These are phyloP conservation scores for Plotosus lineatus DNA, from an alignment of 2,113 vertebrate species.

Conservation along the genomic window DNA sequence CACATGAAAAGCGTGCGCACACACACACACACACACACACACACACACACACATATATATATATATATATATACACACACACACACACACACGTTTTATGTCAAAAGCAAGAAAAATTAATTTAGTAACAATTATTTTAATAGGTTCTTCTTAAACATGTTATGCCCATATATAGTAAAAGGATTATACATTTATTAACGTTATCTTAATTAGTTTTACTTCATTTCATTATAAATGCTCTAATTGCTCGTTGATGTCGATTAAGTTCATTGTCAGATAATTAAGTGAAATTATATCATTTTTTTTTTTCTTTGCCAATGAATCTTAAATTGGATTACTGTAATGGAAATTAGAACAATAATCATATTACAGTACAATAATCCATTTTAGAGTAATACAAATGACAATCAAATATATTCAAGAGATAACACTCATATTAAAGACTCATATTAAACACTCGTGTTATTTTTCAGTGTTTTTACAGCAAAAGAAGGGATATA, in stretches of 20 bases:
- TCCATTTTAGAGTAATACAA: not conserved
- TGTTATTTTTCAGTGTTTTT: no score
- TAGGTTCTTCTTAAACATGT: no score
- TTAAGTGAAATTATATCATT: not conserved
- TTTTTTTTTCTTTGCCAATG: no score
- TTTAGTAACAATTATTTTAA: no score
- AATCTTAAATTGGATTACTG: not conserved
- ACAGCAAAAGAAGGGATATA: not conserved
- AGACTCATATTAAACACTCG: no score
- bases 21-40: no score
- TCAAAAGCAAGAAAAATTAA: no score
- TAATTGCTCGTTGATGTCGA: not conserved
- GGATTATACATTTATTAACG: not conserved
- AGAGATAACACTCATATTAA: no score
- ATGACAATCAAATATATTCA: not conserved
- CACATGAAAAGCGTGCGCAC: not conserved
- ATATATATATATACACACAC: no score
- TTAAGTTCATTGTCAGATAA: not conserved
- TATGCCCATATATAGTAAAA: no score
- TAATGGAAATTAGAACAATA: not conserved
- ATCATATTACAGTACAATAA: not conserved
- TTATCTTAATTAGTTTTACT: not conserved
- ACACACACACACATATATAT: no score
- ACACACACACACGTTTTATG: no score
- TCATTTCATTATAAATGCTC: not conserved